Base-by-base conservation (phyloP, 2,888 invertebrate genomes). In the Heliconius ethilla region DNA sequence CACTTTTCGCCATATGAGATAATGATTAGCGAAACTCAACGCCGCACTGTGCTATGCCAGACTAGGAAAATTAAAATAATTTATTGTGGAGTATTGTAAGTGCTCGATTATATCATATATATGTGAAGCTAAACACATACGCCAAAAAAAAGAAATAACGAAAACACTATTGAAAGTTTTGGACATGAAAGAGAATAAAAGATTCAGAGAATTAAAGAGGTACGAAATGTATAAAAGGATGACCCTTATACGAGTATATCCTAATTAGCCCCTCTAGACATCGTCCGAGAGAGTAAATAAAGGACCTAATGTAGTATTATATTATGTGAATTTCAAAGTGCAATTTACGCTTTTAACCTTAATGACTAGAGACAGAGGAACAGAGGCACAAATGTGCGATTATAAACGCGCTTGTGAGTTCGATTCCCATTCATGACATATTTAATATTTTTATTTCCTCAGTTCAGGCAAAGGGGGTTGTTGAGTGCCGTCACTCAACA, bases 221-320 rank as follows among this genome's bases (percentile, higher is more conserved):
- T 40, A 6, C 67, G 5, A 67, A 40, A 67, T 40, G 37, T 37
- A 40, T 67, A 13, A 40, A 66, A 67, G 37, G 67, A 11, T 67
- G 67, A 37, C 67, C 37, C n/a, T n/a, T 37, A 40, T 67, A n/a
- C n/a, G n/a, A n/a, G n/a, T n/a, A n/a, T 7, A 37, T 67, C n/a
- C 6, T 67, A 40, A 67, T 67, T 67, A 37, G n/a, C n/a, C 40
- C 40, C 25, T n/a, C n/a, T 67, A n/a, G 67, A 67, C 67, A 25
- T 6, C n/a, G 6, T 40, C 4, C 2, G n/a, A 40, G 5, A 1
- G n/a, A 37, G 37, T 13, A 2, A 13, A 67, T 67, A 67, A 13
- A 37, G 37, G 15, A n/a, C n/a, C n/a, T n/a, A 67, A 67, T 37
- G 67, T 67, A 9, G 3, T 66, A 15, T 67, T 13, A 67, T 25